Conservation (phyloP, 2,797 vertebrate genomes). For the Sciurus vulgaris region DNA sequence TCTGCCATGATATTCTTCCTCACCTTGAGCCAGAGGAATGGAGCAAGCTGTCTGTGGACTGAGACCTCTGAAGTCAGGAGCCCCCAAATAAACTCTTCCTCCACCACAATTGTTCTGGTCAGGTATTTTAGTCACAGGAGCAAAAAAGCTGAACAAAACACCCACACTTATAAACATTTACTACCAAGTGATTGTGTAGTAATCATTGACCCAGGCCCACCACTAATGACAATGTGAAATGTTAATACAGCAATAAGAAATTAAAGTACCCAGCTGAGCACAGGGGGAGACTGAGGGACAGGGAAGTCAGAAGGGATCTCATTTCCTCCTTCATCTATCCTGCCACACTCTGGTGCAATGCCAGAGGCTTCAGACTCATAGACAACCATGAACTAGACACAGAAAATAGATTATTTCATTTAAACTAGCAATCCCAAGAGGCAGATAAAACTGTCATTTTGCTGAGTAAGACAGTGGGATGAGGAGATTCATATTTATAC, state of each 20-base stretch:
- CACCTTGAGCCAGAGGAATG: too few relatives aligned
- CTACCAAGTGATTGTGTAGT: background rate
- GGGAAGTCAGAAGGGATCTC: background rate
- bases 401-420: constrained; percentile 10
- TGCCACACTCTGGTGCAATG: background rate
- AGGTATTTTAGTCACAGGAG: too few relatives aligned
- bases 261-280: background rate
- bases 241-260: background rate
- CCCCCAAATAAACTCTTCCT: too few relatives aligned
- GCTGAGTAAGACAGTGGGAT: background rate
- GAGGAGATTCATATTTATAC: background rate
- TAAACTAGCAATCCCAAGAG: background rate
- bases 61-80: too few relatives aligned
- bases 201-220: background rate
- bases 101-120: too few relatives aligned
- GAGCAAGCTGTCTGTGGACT: too few relatives aligned
- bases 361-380: background rate
- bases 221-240: background rate
- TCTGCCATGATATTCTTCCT: too few relatives aligned
- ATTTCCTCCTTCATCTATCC: background rate
- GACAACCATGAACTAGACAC: background rate
- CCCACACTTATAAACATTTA: background rate
- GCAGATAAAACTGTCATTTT: background rate
- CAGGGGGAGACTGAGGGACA: background rate
- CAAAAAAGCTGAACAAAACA: too few relatives aligned